phyloP scores from a whole-genome alignment of 1,140 invertebrate genomes.

The Triops longicaudatus region DNA sequence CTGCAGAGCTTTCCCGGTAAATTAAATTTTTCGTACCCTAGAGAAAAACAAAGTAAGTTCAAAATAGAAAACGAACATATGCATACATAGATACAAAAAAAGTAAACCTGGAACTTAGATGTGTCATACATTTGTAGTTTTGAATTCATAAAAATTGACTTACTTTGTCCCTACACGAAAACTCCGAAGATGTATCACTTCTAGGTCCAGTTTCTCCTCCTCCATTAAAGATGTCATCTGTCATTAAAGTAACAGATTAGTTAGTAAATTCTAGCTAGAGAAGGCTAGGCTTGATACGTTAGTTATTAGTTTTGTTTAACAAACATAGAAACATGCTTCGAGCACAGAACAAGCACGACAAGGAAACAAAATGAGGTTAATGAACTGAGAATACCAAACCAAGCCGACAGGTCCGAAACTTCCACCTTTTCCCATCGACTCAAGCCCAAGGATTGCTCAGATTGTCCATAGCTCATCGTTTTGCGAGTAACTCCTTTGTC shows the following conservation, averaged over 20 bases:
- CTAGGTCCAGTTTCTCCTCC: neutral
- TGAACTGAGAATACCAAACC: slow-evolving; percentile 12
- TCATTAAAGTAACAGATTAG: too few species aligned
- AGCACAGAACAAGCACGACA: too few species aligned
- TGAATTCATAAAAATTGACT: neutral
- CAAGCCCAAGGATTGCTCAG: neutral
- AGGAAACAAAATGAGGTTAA: neutral
- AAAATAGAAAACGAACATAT: neutral
- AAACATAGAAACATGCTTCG: neutral
- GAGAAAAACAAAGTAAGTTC: neutral
- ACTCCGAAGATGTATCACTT: neutral
- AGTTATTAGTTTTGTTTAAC: neutral
- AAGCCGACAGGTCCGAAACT: slow-evolving; percentile 6
- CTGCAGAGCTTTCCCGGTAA: neutral
- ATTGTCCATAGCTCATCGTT: neutral
- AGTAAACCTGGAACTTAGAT: too few species aligned
- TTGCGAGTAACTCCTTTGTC: neutral
- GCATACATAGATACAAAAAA: neutral
- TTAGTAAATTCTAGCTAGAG: too few species aligned
- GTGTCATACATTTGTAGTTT: too few species aligned
- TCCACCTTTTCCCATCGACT: neutral
- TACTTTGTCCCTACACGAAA: neutral
- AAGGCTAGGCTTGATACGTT: too few species aligned
- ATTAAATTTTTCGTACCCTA: neutral
- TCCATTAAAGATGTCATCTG: neutral